Conservation (phyloP, 2,797 vertebrate species). For the Scleropages formosus region DNA sequence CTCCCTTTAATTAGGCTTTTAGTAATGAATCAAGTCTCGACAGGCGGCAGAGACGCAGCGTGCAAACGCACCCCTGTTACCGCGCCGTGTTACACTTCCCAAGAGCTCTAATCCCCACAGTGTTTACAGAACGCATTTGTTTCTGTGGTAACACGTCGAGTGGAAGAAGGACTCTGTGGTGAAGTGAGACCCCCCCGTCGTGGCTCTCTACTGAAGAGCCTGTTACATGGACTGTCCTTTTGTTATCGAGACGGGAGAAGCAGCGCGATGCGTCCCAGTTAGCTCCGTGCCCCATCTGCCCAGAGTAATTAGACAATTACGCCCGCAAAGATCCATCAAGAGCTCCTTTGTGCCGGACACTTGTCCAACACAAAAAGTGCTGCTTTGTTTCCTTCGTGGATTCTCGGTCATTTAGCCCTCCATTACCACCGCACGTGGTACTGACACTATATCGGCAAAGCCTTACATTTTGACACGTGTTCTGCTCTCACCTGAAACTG, state of each 20-base stretch:
- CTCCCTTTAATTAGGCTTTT: constrained; percentile 71
- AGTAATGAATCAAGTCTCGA: constrained; percentile 63
- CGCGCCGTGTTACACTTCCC: constrained; percentile 67
- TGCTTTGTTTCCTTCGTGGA: constrained; percentile 58
- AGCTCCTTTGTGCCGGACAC: constrained; percentile 72
- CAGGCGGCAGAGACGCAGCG: constrained; percentile 63
- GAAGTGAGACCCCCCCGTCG: constrained; percentile 58
- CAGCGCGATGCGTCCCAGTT: constrained; percentile 76
- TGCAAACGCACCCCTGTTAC: constrained; percentile 70
- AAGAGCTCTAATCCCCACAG: constrained; percentile 62
- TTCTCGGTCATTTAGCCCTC: constrained; percentile 56
- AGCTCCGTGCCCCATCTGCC: constrained; percentile 75
- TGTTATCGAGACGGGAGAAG: constrained; percentile 73
- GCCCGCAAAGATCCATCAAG: constrained; percentile 69
- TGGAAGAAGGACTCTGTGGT: constrained; percentile 68
- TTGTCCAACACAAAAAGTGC: constrained; percentile 64
- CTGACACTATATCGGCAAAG: constrained; percentile 58
- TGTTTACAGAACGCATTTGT: constrained; percentile 72
- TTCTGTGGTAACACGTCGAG: constrained; percentile 74
- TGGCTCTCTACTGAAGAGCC: constrained; percentile 67
- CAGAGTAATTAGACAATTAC: constrained; percentile 76
- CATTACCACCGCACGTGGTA: constrained; percentile 54
- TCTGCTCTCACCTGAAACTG: constrained; percentile 33
- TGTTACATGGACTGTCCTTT: constrained; percentile 70
- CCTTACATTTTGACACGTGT: constrained; percentile 62